Evolutionary conservation across 2,888 invertebrate species (phyloP), one percentile per base, ranked within the genome.

Genomic region (Tetanocera ferruginea): DNA sequence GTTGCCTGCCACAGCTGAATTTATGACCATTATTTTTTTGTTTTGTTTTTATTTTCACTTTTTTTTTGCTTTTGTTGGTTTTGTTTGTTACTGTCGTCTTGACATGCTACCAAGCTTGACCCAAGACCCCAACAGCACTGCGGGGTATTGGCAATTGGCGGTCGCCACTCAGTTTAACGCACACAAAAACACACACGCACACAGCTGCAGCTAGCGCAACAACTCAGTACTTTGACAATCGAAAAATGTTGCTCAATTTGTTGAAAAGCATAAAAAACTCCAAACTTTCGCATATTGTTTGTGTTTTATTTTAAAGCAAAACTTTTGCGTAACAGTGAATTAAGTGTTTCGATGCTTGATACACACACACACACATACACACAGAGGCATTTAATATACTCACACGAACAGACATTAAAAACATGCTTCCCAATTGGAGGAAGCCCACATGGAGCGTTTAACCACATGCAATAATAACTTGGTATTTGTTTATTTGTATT

Each of bases 1-100:
- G 49, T 75, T 75, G 64, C 66, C 66, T 75, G 64, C 66, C 66
- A 34, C 75, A 34, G 66, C 66, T 66, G 64, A 76, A 67, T 76
- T 76, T 76, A 67, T 67, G 76, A 52, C 51, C 76, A 23, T 57
- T 66, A 43, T 60, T 34, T 43, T 43, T 43, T 43, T 11, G 11
- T 43, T 43, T 43, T 11, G 43, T 1, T 43, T 43, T 43, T n/a
- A n/a, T n/a, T n/a, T n/a, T n/a, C n/a, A n/a, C n/a, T n/a, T n/a
- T n/a, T n/a, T n/a, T n/a, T n/a, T n/a, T n/a, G n/a, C n/a, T n/a
- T n/a, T n/a, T n/a, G n/a, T 43, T 43, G 1, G 1, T 1, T 37
- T 37, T 43, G 1, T 11, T 11, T 43, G 43, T 43, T 43, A 43
- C 43, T 43, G 1, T 43, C 14, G 57, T 57, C 57, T 25, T 57